Evolutionary conservation across 2,113 vertebrate species (phyloP).

Genomic region (Melanostigma gelatinosum): DNA sequence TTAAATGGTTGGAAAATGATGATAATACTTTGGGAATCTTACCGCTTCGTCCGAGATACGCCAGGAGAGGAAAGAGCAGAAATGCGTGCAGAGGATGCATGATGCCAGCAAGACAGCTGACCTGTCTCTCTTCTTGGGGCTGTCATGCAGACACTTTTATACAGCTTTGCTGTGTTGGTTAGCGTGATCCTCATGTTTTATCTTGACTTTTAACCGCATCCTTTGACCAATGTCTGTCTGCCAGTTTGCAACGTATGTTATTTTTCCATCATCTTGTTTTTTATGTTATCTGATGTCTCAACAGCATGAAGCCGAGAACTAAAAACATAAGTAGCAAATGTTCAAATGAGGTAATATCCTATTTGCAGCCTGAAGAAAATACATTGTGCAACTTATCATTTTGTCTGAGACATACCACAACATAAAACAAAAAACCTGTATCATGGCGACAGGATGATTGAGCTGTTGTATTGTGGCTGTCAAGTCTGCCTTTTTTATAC

Average conservation of each 20-base stretch:
- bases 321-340: no score
- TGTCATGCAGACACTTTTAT: constrained; percentile 8
- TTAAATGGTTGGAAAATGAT: not conserved
- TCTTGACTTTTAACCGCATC: not conserved
- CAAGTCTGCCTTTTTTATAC: no score
- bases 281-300: not conserved
- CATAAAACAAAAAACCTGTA: no score
- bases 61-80: constrained; percentile 12
- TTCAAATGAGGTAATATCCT: no score
- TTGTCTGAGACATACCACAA: no score
- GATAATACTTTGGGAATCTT: not conserved
- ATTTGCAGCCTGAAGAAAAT: no score
- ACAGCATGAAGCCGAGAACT: not conserved
- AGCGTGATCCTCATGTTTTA: not conserved
- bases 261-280: not conserved
- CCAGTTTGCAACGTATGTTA: not conserved
- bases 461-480: no score
- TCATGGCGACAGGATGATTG: no score
- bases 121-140: not conserved
- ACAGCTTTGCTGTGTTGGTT: rapidly evolving
- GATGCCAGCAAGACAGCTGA: not conserved
- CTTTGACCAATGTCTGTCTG: not conserved
- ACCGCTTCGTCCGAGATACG: constrained; percentile 25
- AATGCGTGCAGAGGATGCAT: constrained; percentile 13
- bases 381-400: no score